phyloP scores from a whole-genome alignment of 2,797 vertebrate genomes.

The Aulostomus chinensis region DNA sequence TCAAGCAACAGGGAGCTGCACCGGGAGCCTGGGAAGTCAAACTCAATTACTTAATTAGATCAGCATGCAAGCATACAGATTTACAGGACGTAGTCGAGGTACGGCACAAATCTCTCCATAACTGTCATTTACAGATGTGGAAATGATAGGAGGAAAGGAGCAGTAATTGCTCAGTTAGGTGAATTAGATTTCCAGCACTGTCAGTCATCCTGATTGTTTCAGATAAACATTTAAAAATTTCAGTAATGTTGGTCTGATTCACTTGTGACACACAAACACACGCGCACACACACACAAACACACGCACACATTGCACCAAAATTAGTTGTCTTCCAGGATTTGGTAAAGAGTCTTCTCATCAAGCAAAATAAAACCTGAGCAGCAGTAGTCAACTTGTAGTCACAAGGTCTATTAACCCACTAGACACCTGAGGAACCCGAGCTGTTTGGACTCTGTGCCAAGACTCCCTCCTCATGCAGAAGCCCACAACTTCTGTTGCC shows the following conservation, averaged over 20 bases:
- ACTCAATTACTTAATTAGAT: conserved; percentile 4
- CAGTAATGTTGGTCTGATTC: too few relatives aligned
- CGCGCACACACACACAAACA: too few relatives aligned
- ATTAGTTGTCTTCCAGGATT: conserved; percentile 2
- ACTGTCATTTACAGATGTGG: conserved; percentile 24
- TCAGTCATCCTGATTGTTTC: conserved; percentile 8
- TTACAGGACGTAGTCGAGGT: too few relatives aligned
- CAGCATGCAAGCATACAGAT: too few relatives aligned
- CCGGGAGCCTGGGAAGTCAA: conserved; percentile 1
- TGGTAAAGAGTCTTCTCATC: conserved; percentile 3
- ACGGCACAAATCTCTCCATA: too few relatives aligned
- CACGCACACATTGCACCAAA: neutral
- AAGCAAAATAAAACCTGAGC: conserved; percentile 39
- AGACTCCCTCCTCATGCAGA: conserved; percentile 11
- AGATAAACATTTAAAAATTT: too few relatives aligned
- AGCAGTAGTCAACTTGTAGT: conserved; percentile 61
- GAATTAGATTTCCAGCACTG: conserved; percentile 17
- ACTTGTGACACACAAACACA: neutral
- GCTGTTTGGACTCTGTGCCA: conserved; percentile 29
- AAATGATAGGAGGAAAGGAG: conserved; percentile 33
- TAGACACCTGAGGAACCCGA: conserved; percentile 23
- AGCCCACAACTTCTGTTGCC: conserved; percentile 14
- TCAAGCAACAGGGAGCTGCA: neutral
- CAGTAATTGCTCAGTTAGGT: too few relatives aligned
- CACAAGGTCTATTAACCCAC: conserved; percentile 49